Base-by-base conservation (phyloP, 2,113 vertebrate species). In the Entosphenus tridentatus region DNA sequence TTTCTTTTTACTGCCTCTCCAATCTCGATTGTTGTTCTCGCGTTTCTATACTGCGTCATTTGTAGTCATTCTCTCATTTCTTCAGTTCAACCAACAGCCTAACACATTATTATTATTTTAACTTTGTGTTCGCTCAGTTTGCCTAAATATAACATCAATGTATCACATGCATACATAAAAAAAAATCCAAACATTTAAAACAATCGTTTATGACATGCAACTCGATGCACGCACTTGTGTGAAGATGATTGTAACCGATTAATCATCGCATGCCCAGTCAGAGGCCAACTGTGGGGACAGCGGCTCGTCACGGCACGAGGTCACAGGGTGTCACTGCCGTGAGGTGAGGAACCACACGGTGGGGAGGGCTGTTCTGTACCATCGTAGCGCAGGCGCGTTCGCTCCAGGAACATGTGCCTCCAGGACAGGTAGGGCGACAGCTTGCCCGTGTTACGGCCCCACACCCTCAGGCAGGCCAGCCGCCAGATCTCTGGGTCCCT, bases 401-500 rank as follows among this genome's bases (percentile, higher is more conserved):
- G 84, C 75, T 86, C 83, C 77, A 98, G 76, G 77, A 96, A 98
- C 93, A 98, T 96, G 72, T 95, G 85, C 74, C 93, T 87, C 93
- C 93, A 98, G 18, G 93, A 88, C 1, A 80, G 76, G 74, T 87
- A 96, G 0, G 88, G 85, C 72, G 81, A 77, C 71, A 86, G 76
- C 76, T 91, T 95, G 71, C 85, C 85, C 76, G 87, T 89, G 78
- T 81, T 85, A 72, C 88, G 83, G 71, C 93, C 93, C 93, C 93
- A 98, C 67, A 96, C 85, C 78, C 83, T 85, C 72, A 88, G 75
- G 80, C 93, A 98, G 68, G 88, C 92, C 57, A 78, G 83, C 57
- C 84, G 92, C 93, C 93, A 98, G 73, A 98, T 88, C 82, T 96
- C 93, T 74, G 92, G 84, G 75, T 96, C 93, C 78, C 93, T 98